These are phyloP conservation scores for Sarcophaga rosellei DNA, from an alignment of 2,888 invertebrate genomes.

Conservation along the genomic window DNA sequence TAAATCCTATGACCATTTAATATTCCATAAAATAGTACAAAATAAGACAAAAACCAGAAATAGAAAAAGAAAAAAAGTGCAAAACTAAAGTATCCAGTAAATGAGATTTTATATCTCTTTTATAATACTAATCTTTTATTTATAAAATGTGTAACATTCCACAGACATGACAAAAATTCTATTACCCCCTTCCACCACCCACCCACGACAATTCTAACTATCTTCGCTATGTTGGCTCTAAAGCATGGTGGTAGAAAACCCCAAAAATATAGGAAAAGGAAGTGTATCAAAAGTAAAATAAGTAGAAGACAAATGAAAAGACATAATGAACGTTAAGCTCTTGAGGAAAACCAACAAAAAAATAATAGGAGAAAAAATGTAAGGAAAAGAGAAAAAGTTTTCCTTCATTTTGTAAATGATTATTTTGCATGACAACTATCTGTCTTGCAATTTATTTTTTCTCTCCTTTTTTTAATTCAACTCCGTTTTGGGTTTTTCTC, in stretches of 20 bases:
- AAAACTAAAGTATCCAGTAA: not conserved
- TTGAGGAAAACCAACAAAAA: not conserved
- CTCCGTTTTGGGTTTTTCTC: not conserved
- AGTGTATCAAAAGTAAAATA: not conserved
- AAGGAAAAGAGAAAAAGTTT: not conserved
- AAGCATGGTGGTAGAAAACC: not conserved
- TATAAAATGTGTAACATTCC: slow-evolving; percentile 51
- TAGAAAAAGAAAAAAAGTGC: not conserved
- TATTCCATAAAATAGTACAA: not conserved
- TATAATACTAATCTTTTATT: slow-evolving; percentile 41
- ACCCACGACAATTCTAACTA: no score
- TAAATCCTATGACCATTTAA: not conserved
- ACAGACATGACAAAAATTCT: slow-evolving; percentile 33
- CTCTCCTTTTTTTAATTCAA: not conserved
- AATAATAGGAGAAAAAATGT: not conserved
- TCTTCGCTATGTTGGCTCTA: not conserved
- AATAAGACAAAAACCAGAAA: not conserved
- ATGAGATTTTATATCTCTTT: slow-evolving; percentile 20
- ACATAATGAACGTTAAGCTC: slow-evolving; percentile 13
- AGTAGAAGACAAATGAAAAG: slow-evolving; percentile 16
- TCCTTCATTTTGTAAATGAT: slow-evolving; percentile 54
- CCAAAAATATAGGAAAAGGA: slow-evolving; percentile 7
- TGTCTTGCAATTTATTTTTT: slow-evolving; percentile 34
- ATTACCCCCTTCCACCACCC: not conserved
- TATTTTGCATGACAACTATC: slow-evolving; percentile 63